Evolutionary conservation across 2,113 vertebrate species (phyloP).

Genomic region (Hippocampus abdominalis): DNA sequence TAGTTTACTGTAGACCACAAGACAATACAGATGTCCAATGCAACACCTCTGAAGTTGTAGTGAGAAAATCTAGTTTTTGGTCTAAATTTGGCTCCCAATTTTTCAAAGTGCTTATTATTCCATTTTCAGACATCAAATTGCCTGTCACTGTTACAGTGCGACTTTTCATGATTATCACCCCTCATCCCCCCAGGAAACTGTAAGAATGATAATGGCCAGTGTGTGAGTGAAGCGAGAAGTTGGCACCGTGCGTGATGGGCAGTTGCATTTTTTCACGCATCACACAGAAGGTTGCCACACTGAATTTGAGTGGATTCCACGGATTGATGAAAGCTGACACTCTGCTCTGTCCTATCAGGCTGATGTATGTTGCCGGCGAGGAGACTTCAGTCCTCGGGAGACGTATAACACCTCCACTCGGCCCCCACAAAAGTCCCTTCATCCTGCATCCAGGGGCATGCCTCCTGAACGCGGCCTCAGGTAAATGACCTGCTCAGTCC

Average conservation of each 20-base stretch:
- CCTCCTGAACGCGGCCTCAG: conserved; percentile 88
- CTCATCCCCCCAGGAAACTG: conserved; percentile 11
- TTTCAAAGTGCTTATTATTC: conserved; percentile 46
- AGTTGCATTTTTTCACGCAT: conserved; percentile 48
- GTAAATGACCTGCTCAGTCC: conserved; percentile 59
- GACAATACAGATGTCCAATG: conserved; percentile 45
- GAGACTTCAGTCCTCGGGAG: conserved; percentile 54
- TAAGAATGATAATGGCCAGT: conserved; percentile 16
- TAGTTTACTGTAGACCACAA: conserved; percentile 22
- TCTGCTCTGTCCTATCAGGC: conserved; percentile 60
- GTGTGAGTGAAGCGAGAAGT: conserved; percentile 20
- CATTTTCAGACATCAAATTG: conserved; percentile 4
- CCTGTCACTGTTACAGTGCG: conserved; percentile 14
- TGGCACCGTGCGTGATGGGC: conserved; percentile 26
- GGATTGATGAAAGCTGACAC: conserved; percentile 51
- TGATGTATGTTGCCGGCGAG: conserved; percentile 59
- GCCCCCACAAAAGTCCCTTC: conserved; percentile 36
- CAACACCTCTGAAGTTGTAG: conserved; percentile 57
- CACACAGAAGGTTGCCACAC: conserved; percentile 34
- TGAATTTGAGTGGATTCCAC: conserved; percentile 27
- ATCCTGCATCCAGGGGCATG: conserved; percentile 76
- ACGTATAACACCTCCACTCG: conserved; percentile 35
- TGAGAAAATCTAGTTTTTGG: conserved; percentile 4
- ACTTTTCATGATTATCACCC: conserved; percentile 14
- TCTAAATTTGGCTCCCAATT: conserved; percentile 40